These are phyloP conservation scores for Clitarchus hookeri DNA, from an alignment of 2,888 invertebrate species.

Conservation along the genomic window DNA sequence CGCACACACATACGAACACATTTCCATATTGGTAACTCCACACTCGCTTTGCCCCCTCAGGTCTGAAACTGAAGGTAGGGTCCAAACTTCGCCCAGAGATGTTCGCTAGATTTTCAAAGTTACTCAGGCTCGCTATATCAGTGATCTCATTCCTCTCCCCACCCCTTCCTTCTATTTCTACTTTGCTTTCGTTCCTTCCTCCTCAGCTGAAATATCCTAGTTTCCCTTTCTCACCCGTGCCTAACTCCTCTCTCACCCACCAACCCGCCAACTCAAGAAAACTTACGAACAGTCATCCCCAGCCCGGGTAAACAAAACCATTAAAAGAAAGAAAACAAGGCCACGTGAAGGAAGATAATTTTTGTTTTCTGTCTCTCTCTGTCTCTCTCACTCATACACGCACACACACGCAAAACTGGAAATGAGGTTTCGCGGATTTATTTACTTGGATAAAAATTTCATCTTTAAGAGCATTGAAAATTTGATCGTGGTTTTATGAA, in stretches of 20 bases:
- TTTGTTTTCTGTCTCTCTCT: background rate
- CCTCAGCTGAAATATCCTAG: background rate
- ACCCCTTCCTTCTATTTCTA: background rate
- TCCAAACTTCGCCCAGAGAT: background rate
- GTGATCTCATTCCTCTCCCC: background rate
- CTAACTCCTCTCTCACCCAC: background rate
- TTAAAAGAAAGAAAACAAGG: background rate
- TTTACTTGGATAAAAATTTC: background rate
- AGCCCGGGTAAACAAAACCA: constrained; percentile 3
- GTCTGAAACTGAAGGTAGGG: constrained; percentile 14
- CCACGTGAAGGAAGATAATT: constrained; percentile 4
- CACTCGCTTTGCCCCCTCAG: background rate
- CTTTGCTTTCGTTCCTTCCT: background rate
- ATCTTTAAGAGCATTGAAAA: background rate
- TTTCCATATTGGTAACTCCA: constrained; percentile 14
- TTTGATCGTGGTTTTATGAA: background rate
- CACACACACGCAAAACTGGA: background rate
- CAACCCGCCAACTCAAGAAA: background rate
- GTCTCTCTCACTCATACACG: too few species aligned
- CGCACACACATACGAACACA: background rate
- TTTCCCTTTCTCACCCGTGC: background rate
- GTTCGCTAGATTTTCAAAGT: constrained; percentile 5
- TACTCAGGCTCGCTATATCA: background rate
- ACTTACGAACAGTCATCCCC: background rate
- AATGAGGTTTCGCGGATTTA: background rate